Evolutionary conservation across 2,113 vertebrate genomes (phyloP), one percentile per base, ranked within the genome.

Genomic region (Prunella fulvescens): DNA sequence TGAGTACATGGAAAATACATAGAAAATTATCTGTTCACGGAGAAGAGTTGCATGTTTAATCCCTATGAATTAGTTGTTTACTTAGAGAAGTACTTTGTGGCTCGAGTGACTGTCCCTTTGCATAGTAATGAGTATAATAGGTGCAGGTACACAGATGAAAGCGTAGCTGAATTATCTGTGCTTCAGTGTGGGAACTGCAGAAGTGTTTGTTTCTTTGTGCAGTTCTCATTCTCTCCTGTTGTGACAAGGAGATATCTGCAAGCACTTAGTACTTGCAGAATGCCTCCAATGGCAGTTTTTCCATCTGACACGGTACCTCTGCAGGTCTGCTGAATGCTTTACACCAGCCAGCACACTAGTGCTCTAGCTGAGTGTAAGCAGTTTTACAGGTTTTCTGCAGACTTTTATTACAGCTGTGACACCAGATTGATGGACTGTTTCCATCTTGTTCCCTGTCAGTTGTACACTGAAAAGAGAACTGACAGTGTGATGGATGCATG

Each of bases 361-460:
- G 90, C 91, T 95, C 13, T 86, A 86, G 96, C 94, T 96, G 88
- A 58, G 64, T 80, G 42, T 97, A 96, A 97, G 92, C 96, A 96
- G 96, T 97, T 97, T 98, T 97, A 96, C 96, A 94, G 93, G 95
- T 93, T 97, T 98, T 97, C 97, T 97, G 95, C 94, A 97, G 97
- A 89, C 88, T 98, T 98, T 97, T 98, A 98, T 98, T 98, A 96
- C 91, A 95, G 89, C 97, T 97, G 73, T 98, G 98, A 98, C 96
- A 97, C 91, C 89, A 96, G 98, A 98, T 97, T 98, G 98, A 98
- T 97, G 97, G 97, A 97, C 97, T 97, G 95, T 97, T 97, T 98
- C 98, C 96, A 93, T 98, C 98, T 97, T 97, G 96, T 95, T 98
- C 97, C 93, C 93, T 97, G 97, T 97, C 98, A 98, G 92, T 98